Evolutionary conservation across 1,140 invertebrate species (phyloP).

Genomic region (Trinorchestia longiramus): DNA sequence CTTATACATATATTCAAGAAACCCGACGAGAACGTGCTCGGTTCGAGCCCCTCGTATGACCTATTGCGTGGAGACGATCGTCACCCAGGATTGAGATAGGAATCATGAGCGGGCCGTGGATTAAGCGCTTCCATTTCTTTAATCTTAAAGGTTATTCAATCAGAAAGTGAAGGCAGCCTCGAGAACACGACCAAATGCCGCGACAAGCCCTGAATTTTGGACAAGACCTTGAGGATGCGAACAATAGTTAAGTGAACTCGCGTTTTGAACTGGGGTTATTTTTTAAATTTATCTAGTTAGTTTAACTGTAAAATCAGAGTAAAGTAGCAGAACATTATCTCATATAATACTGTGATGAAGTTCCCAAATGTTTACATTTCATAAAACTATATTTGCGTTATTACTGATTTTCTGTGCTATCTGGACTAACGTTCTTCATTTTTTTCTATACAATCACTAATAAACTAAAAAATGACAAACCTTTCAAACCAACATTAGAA

Average conservation of each 20-base stretch:
- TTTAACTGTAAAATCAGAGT: neutral
- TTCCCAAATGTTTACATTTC: neutral
- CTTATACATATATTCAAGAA: neutral
- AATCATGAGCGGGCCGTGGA: neutral
- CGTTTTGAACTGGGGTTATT: neutral
- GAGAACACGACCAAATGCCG: neutral
- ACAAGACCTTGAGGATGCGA: neutral
- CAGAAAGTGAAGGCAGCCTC: neutral
- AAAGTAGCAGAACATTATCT: neutral
- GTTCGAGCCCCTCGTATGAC: neutral
- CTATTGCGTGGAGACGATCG: neutral
- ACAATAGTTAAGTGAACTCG: neutral
- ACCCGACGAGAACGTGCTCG: neutral
- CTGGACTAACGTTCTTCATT: neutral
- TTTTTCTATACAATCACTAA: neutral
- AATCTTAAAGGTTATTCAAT: conserved; percentile 10
- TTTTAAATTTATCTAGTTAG: neutral
- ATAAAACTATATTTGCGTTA: neutral
- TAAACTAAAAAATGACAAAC: neutral
- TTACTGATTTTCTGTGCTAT: neutral
- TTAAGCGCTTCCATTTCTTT: conserved; percentile 8
- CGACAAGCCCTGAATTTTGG: neutral
- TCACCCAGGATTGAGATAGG: neutral
- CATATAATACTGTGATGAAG: neutral
- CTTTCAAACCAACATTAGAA: neutral